Evolutionary conservation across 2,797 vertebrate species (phyloP), one percentile per base, ranked within the genome.

Genomic region (Typhlichthys eigenmanni): DNA sequence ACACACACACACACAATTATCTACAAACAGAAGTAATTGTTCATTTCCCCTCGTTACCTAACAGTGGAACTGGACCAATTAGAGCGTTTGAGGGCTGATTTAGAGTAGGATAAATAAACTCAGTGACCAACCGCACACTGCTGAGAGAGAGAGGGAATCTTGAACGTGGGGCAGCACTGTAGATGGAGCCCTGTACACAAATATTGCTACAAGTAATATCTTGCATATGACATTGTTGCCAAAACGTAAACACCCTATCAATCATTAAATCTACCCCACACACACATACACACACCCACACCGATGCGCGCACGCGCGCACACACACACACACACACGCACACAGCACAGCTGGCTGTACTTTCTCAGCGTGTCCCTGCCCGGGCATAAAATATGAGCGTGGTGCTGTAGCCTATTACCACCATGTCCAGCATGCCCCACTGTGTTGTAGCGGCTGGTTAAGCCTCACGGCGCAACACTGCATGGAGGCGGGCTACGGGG

Each of bases 91-190:
- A 92, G 90, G 89, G 87, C 83, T 88, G 90, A 92, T 92, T 92
- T 90, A 92, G 90, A 92, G 91, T 90, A 88, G 91, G 86, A 92
- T 92, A 94, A 94, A 93, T 92, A 92, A 93, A 93, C 92, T 80
- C 65, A 51, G 63, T 53, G 87, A 92, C 91, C 91, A 89, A 92
- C 87, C 84, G 67, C 60, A 62, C 58, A 56, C 62, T 60, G 55
- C 63, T 58, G 52, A 29, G 29, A 49, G 58, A 60, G 64, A 69
- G 68, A 74, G 45, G 24, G 24, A 29, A 29, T 29, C 24, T n/a
- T 45, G 10, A 47, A 46, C 72, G 68, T 74, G 24, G 70, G 69
- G 63, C 68, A 66, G 72, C 55, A 56, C 34, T 57, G 72, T 69
- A 79, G 71, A 85, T 80, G 13, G 13, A 56, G 55, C 14, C 73